Evolutionary conservation across 2,797 vertebrate species (phyloP).

Genomic region (Thamnophis elegans): DNA sequence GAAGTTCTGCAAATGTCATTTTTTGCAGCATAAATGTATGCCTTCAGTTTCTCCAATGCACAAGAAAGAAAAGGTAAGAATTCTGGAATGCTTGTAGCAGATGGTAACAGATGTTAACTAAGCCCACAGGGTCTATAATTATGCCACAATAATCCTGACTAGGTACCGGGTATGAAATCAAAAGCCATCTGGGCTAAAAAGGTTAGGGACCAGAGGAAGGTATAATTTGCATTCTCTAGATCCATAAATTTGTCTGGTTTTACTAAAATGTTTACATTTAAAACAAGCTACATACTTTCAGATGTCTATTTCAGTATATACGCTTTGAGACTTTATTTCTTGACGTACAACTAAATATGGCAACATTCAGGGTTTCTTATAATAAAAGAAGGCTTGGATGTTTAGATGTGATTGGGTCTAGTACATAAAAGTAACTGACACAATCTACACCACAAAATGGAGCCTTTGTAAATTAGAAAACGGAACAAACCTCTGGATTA

Average conservation of each 20-base stretch:
- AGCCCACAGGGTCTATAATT: background rate
- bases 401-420: background rate
- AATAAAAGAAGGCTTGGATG: background rate
- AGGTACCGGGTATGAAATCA: background rate
- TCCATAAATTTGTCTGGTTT: background rate
- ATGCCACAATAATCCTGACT: background rate
- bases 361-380: background rate
- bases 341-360: background rate
- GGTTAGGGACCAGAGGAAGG: too few relatives aligned
- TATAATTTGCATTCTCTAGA: background rate
- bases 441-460: background rate
- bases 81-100: background rate
- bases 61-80: slow-evolving; percentile 70
- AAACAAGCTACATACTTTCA: background rate
- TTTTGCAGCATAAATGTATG: slow-evolving; percentile 74
- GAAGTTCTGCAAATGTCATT: slow-evolving; percentile 33
- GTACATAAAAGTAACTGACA: background rate
- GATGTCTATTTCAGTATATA: background rate
- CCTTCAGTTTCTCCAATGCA: slow-evolving; percentile 52
- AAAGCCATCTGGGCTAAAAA: background rate
- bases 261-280: background rate
- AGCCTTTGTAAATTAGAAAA: background rate
- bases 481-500: background rate
- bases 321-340: background rate
- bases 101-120: background rate